Evolutionary conservation across 2,797 vertebrate genomes (phyloP).

Genomic region (Scolopax rusticola): DNA sequence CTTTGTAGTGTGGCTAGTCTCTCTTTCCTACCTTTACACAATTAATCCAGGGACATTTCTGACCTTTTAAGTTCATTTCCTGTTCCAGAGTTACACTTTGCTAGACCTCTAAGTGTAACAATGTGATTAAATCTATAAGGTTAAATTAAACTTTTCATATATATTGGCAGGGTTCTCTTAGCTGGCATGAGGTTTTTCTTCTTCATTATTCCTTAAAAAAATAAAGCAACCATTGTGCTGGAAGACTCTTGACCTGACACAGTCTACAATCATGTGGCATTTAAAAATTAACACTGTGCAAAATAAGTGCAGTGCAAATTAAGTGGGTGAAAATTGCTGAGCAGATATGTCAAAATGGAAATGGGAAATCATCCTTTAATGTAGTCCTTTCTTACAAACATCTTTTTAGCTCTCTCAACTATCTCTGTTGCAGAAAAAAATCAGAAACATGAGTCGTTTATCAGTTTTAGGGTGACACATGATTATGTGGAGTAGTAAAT

Average conservation of each 20-base stretch:
- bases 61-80: constrained; percentile 9
- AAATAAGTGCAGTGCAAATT: background rate
- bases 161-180: background rate
- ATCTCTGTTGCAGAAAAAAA: background rate
- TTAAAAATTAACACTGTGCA: background rate
- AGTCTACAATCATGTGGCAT: background rate
- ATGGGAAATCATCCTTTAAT: background rate
- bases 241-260: background rate
- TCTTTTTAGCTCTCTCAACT: background rate
- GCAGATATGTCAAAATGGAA: background rate
- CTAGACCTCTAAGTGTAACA: background rate
- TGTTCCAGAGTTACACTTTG: background rate
- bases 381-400: background rate
- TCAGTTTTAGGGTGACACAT: background rate
- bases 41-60: constrained; percentile 20
- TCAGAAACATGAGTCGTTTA: background rate
- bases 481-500: background rate
- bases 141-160: background rate
- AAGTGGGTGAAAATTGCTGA: background rate
- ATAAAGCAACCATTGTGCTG: background rate
- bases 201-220: background rate
- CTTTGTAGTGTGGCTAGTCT: background rate
- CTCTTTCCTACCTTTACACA: background rate
- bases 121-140: background rate
- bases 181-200: background rate